These are phyloP conservation scores for Rhea americana DNA, from an alignment of 2,113 vertebrate genomes.

Conservation along the genomic window DNA sequence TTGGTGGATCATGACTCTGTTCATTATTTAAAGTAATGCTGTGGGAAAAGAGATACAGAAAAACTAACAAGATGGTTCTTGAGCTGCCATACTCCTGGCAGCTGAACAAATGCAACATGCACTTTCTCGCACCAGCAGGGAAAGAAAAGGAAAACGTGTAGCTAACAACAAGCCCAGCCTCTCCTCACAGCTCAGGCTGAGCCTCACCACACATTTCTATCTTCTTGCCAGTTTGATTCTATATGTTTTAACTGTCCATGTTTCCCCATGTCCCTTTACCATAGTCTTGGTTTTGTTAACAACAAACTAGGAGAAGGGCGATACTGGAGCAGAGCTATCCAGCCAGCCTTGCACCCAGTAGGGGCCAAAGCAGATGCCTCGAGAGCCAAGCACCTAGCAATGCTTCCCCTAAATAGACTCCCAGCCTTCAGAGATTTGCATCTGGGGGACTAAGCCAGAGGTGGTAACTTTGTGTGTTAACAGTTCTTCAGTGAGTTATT, in stretches of 20 bases:
- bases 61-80: constrained; percentile 65
- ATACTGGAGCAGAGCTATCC: background rate
- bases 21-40: constrained; percentile 72
- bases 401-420: background rate
- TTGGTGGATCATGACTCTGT: constrained; percentile 64
- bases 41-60: constrained; percentile 66
- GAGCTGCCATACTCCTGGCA: constrained; percentile 65
- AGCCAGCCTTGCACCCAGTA: background rate
- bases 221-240: constrained; percentile 18
- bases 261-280: background rate
- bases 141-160: constrained; percentile 55
- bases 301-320: background rate
- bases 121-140: constrained; percentile 68
- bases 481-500: fast-evolving
- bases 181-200: constrained; percentile 4
- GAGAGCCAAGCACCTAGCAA: background rate
- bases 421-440: background rate
- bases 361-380: background rate
- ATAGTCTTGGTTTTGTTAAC: background rate
- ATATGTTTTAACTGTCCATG: background rate
- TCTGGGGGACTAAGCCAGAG: background rate
- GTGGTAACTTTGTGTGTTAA: background rate
- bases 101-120: constrained; percentile 44
- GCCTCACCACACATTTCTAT: constrained; percentile 19
- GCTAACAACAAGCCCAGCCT: constrained; percentile 46